These are phyloP conservation scores for Embidobia sp. DNA, from an alignment of 2,888 invertebrate genomes.

Conservation along the genomic window DNA sequence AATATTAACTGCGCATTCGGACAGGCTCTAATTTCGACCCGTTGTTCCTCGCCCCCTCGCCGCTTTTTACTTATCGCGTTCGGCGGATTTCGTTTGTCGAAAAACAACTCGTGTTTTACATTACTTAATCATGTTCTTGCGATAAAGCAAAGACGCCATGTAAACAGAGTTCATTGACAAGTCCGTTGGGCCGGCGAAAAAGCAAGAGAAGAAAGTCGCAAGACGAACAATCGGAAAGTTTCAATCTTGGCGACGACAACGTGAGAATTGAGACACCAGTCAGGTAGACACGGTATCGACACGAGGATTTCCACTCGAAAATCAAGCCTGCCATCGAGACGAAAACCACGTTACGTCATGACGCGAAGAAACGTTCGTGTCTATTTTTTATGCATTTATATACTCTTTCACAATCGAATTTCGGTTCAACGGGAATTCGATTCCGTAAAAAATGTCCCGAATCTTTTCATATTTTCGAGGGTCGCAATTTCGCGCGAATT, in stretches of 20 bases:
- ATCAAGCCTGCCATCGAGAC: slow-evolving; percentile 64
- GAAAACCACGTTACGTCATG: slow-evolving; percentile 61
- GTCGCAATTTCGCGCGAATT: no score
- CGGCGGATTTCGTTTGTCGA: slow-evolving; percentile 1
- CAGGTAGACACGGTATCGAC: slow-evolving; percentile 69
- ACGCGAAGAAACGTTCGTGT: slow-evolving; percentile 39
- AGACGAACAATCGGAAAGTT: slow-evolving; percentile 65
- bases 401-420: slow-evolving; percentile 42
- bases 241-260: slow-evolving; percentile 67
- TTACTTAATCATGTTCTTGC: slow-evolving; percentile 49
- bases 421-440: slow-evolving; percentile 3
- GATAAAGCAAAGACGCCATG: slow-evolving; percentile 28
- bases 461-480: slow-evolving; percentile 21
- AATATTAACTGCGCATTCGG: slow-evolving; percentile 30
- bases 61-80: neutral
- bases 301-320: slow-evolving; percentile 66
- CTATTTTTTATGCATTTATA: slow-evolving; percentile 51
- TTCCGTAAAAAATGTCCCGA: slow-evolving; percentile 22
- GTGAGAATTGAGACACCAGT: slow-evolving; percentile 73
- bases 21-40: neutral
- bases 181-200: slow-evolving; percentile 27
- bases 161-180: slow-evolving; percentile 51
- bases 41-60: neutral
- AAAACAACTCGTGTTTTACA: slow-evolving; percentile 41
- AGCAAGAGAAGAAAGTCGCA: slow-evolving; percentile 21